A percentile compares a stretch with the other conserved stretches of the same genome.
Conservation (phyloP, 2,113 vertebrate species). For the Plotosus lineatus region DNA sequence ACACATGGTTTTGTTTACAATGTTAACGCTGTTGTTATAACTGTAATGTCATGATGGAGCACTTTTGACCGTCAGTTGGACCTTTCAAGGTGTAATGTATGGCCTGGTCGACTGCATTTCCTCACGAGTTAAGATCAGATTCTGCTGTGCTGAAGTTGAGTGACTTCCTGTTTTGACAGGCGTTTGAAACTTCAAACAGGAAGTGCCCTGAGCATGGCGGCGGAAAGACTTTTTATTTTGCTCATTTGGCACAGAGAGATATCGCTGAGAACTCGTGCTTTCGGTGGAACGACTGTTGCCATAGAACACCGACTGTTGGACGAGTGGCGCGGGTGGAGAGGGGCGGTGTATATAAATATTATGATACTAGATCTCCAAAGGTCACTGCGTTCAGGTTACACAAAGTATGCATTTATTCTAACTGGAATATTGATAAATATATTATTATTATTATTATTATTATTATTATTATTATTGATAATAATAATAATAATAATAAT, state of each 20-base stretch:
- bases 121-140: not conserved
- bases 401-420: not conserved
- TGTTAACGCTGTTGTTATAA: not conserved
- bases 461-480: not conserved
- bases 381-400: not conserved
- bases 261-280: not conserved
- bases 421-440: not conserved
- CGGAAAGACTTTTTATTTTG: conserved; percentile 29
- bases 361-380: not conserved
- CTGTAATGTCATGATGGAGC: not conserved
- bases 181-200: conserved; percentile 25
- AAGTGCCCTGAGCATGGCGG: conserved; percentile 30
- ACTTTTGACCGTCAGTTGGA: not conserved
- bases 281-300: not conserved
- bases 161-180: conserved; percentile 43
- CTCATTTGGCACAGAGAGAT: not conserved
- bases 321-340: not conserved
- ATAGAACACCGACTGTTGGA: not conserved
- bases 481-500: too few relatives aligned
- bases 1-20: not conserved
- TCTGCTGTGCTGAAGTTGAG: not conserved
- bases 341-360: not conserved
- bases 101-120: not conserved
- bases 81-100: not conserved
- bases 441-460: not conserved